These are phyloP conservation scores for Orthonevra nobilis DNA, from an alignment of 2,888 invertebrate genomes.

Conservation along the genomic window DNA sequence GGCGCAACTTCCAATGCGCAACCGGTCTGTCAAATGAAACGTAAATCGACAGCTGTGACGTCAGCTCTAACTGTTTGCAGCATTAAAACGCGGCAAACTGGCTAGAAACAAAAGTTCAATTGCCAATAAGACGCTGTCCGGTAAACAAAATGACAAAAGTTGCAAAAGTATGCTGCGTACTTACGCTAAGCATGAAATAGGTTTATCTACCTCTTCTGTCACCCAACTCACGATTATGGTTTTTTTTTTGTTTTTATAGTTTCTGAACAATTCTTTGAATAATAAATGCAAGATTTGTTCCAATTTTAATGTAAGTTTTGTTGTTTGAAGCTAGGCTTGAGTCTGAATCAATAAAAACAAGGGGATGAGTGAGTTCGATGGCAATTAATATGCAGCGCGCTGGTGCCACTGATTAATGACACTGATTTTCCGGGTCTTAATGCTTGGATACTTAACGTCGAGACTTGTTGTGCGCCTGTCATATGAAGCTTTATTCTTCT, in stretches of 20 bases:
- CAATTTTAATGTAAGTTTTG: not conserved
- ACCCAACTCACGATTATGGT: slow-evolving; percentile 2
- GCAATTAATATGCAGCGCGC: slow-evolving; percentile 28
- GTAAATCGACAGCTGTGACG: too few relatives aligned
- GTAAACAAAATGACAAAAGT: too few relatives aligned
- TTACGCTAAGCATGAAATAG: too few relatives aligned
- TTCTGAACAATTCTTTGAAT: too few relatives aligned
- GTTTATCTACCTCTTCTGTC: slow-evolving; percentile 6
- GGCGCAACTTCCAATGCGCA: too few relatives aligned
- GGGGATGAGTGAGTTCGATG: not conserved
- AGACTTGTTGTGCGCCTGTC: slow-evolving; percentile 9
- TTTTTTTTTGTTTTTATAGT: not conserved
- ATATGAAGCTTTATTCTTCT: not conserved
- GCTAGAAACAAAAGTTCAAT: too few relatives aligned
- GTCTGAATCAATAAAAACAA: too few relatives aligned
- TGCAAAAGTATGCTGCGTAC: too few relatives aligned
- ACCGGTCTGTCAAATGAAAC: too few relatives aligned
- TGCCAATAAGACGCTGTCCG: too few relatives aligned
- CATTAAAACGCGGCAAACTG: too few relatives aligned
- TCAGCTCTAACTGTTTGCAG: too few relatives aligned
- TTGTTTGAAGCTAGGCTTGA: not conserved
- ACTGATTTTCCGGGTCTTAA: slow-evolving; percentile 39
- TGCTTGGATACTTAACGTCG: not conserved
- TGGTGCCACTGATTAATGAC: slow-evolving; percentile 18
- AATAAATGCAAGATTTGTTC: slow-evolving; percentile 3